Percentiles rank a stretch among this genome's conserved stretches.
Evolutionary conservation across 1,140 invertebrate genomes (phyloP).

Genomic region (Ladona fulva): DNA sequence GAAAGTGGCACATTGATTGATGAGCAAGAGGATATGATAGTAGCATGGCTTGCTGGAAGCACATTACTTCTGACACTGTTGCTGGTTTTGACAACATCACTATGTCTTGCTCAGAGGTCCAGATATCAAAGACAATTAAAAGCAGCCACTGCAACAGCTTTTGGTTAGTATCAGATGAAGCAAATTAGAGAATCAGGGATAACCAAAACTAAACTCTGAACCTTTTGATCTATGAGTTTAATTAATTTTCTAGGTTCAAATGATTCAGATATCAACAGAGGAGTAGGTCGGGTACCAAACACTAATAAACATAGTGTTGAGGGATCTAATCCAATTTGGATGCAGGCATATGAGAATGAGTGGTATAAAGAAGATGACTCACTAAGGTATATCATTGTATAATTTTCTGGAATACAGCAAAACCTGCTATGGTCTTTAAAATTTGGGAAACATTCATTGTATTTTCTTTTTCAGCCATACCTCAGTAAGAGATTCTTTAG

Average conservation of each 20-base stretch:
- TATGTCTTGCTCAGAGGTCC: conserved; percentile 73
- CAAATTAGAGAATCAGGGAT: background rate
- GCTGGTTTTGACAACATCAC: conserved; percentile 62
- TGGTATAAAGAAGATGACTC: conserved; percentile 84
- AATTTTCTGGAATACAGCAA: background rate
- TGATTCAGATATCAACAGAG: conserved; percentile 63
- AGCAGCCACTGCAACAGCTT: conserved; percentile 85
- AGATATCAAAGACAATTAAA: conserved; percentile 80
- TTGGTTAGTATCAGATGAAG: conserved; percentile 51
- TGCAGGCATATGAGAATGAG: conserved; percentile 87
- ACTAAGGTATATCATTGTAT: conserved; percentile 42
- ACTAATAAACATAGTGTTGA: conserved; percentile 90
- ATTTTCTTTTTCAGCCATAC: conserved; percentile 45
- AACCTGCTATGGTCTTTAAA: too few relatives aligned
- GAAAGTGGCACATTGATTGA: conserved; percentile 44
- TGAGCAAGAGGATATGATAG: conserved; percentile 42
- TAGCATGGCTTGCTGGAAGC: conserved; percentile 69
- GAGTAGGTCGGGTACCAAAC: conserved; percentile 67
- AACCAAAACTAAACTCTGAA: background rate
- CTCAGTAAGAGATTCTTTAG: conserved; percentile 74
- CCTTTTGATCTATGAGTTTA: background rate
- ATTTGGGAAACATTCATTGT: too few relatives aligned
- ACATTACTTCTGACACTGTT: conserved; percentile 68
- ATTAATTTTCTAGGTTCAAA: conserved; percentile 38
- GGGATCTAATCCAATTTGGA: conserved; percentile 91